phyloP scores from a whole-genome alignment of 2,797 vertebrate genomes.

The Crocodylus rhombifer region DNA sequence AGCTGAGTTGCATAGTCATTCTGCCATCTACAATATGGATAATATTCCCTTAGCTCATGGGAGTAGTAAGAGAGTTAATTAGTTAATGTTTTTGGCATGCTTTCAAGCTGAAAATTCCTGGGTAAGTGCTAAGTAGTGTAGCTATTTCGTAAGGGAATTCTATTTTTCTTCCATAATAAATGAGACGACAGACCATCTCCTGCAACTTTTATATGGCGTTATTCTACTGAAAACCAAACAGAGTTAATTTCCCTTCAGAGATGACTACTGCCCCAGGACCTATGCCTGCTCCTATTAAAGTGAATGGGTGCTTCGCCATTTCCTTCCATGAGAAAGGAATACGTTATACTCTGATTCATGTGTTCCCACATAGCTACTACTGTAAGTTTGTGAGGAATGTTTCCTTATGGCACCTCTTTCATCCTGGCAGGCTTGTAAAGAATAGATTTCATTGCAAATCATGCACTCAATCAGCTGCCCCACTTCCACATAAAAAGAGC shows the following conservation, averaged over 20 bases:
- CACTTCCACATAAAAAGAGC: constrained; percentile 2
- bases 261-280: not conserved
- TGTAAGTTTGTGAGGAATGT: not conserved
- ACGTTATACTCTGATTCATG: not conserved
- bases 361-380: not conserved
- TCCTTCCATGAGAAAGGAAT: not conserved
- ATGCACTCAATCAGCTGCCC: constrained; percentile 19
- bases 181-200: not conserved
- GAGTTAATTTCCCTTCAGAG: not conserved
- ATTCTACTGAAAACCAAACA: not conserved
- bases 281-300: not conserved
- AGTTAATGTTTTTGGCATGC: not conserved
- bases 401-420: not conserved
- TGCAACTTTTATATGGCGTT: not conserved
- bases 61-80: not conserved
- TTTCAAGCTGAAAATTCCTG: not conserved
- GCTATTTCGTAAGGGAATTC: not conserved
- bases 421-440: not conserved
- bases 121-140: not conserved
- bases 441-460: constrained; percentile 27
- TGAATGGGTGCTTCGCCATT: not conserved
- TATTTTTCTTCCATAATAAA: not conserved
- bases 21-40: not conserved
- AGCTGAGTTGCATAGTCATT: not conserved
- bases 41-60: not conserved